phyloP scores from a whole-genome alignment of 2,797 vertebrate species.

The Silurus aristotelis region DNA sequence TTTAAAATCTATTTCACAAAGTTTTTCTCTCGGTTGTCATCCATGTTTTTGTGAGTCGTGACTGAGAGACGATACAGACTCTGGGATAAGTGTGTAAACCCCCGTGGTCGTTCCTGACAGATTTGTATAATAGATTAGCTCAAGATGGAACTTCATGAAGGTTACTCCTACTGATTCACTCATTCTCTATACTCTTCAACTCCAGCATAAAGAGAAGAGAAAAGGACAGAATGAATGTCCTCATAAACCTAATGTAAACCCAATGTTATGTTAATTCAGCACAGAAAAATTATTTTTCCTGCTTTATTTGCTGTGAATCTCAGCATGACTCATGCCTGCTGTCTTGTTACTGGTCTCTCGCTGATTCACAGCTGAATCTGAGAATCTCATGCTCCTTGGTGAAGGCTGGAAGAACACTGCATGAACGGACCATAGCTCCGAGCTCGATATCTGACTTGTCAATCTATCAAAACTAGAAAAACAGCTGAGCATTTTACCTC shows the following conservation, averaged over 20 bases:
- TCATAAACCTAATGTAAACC: not conserved
- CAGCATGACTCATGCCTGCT: slow-evolving; percentile 22
- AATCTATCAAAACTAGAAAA: slow-evolving; percentile 14
- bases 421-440: not conserved
- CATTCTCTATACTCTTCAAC: not conserved
- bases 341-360: slow-evolving; percentile 1
- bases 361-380: slow-evolving; percentile 36
- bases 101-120: not conserved
- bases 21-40: not conserved
- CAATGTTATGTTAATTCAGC: not conserved
- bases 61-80: slow-evolving; percentile 1
- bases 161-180: not conserved
- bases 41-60: not conserved
- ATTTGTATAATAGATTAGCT: slow-evolving; percentile 9
- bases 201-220: not conserved
- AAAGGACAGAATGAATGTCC: not conserved
- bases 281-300: not conserved
- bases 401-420: slow-evolving; percentile 7
- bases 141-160: not conserved
- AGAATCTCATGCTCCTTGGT: not conserved
- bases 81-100: not conserved
- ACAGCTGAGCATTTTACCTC: not conserved
- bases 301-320: not conserved
- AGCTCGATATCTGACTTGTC: not conserved
- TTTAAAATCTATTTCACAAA: not conserved